A percentile compares a stretch with the other conserved stretches of the same genome.
Conservation (phyloP, 2,888 invertebrate genomes). For the Machimus rusticus region DNA sequence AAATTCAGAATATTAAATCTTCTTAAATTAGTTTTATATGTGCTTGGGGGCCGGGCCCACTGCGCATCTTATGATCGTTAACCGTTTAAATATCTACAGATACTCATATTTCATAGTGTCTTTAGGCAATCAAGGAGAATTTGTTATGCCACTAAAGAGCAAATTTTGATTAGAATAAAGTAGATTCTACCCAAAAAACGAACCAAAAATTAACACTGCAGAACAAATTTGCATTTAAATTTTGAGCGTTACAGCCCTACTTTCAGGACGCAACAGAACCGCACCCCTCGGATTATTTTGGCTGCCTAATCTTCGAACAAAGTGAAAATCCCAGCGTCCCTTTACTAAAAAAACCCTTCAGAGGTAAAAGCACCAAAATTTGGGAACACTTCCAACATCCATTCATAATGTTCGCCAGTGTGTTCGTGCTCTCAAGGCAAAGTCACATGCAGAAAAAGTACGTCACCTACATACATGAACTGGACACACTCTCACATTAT, state of each 20-base stretch:
- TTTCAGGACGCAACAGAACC: background rate
- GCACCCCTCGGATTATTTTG: background rate
- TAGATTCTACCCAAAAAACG: background rate
- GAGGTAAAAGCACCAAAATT: background rate
- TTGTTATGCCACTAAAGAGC: background rate
- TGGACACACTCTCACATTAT: background rate
- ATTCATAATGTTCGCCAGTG: background rate
- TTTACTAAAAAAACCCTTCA: background rate
- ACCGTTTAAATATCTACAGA: background rate
- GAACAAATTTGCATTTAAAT: background rate
- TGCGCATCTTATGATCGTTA: background rate
- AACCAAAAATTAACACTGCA: background rate
- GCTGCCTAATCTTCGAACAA: background rate
- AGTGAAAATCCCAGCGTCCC: background rate
- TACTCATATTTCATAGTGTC: no score
- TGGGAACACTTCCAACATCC: slow-evolving; percentile 3
- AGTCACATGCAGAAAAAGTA: background rate
- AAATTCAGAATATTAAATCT: background rate
- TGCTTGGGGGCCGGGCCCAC: background rate
- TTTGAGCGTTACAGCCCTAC: background rate
- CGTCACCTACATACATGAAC: background rate
- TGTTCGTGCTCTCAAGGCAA: background rate
- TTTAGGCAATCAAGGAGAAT: background rate
- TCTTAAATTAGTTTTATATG: background rate
- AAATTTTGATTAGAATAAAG: background rate